A percentile compares a stretch with the other conserved stretches of the same genome.
These are phyloP conservation scores for Callaeas wilsoni DNA, from an alignment of 2,113 vertebrate genomes.

Conservation along the genomic window DNA sequence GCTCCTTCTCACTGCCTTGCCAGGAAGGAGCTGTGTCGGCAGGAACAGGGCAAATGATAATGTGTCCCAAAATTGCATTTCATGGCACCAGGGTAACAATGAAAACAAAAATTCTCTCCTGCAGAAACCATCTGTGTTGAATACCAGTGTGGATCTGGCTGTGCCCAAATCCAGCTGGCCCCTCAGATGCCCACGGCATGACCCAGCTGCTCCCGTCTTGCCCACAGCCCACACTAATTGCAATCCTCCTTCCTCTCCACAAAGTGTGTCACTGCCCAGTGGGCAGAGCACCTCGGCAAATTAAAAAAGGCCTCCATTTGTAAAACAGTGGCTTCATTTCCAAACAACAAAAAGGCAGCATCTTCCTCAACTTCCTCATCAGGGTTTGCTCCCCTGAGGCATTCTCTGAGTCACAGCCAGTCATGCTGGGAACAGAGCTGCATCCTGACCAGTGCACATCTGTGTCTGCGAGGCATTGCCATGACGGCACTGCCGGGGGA, in stretches of 20 bases:
- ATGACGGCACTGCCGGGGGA: rapidly evolving
- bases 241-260: background rate
- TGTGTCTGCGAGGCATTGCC: background rate
- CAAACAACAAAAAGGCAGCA: background rate
- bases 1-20: background rate
- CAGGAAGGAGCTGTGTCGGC: background rate
- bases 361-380: background rate
- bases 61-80: background rate
- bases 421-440: background rate
- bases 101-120: background rate
- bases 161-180: background rate
- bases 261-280: background rate
- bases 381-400: background rate
- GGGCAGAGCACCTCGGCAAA: background rate
- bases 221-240: background rate
- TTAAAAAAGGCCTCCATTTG: background rate
- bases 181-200: background rate
- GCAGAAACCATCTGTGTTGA: background rate
- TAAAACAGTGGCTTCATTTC: background rate
- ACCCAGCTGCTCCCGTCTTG: background rate
- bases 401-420: background rate
- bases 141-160: background rate
- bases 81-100: background rate
- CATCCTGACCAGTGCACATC: background rate
- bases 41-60: background rate